Evolutionary conservation across 2,888 invertebrate genomes (phyloP).

Genomic region (Arge pagana): DNA sequence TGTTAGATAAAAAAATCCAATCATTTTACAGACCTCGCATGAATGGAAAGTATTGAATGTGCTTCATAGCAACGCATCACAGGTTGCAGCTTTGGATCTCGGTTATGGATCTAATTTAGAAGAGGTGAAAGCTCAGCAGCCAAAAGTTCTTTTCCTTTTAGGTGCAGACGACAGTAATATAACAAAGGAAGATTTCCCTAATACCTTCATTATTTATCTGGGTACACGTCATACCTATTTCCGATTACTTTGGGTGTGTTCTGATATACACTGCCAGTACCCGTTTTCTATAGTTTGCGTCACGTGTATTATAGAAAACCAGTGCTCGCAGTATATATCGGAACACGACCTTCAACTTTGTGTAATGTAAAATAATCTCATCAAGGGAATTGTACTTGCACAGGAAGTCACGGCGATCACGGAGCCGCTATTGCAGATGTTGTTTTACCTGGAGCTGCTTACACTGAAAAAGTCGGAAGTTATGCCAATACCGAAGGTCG

Average conservation of each 20-base stretch:
- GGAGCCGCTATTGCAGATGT: constrained; percentile 94
- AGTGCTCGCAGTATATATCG: too few relatives aligned
- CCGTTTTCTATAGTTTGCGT: too few relatives aligned
- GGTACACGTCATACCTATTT: too few relatives aligned
- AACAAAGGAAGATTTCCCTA: constrained; percentile 75
- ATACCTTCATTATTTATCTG: constrained; percentile 87
- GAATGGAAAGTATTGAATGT: constrained; percentile 89
- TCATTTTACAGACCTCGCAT: constrained; percentile 45
- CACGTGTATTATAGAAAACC: too few relatives aligned
- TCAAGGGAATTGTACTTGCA: too few relatives aligned
- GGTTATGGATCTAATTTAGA: constrained; percentile 83
- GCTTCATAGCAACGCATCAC: constrained; percentile 89
- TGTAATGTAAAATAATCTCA: too few relatives aligned
- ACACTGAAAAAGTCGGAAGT: constrained; percentile 97
- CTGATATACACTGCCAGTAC: too few relatives aligned
- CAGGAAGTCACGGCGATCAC: constrained; percentile 94
- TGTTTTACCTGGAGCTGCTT: constrained; percentile 93
- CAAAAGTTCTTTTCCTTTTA: constrained; percentile 84
- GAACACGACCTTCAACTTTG: too few relatives aligned
- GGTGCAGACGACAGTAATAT: constrained; percentile 92
- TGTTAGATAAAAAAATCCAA: constrained; percentile 1
- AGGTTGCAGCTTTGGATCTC: constrained; percentile 93
- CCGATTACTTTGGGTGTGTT: too few relatives aligned
- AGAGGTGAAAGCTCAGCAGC: constrained; percentile 65
- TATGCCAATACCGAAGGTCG: constrained; percentile 98